Percentiles rank a stretch among this genome's conserved stretches.
Evolutionary conservation across 2,888 invertebrate species (phyloP).

Genomic region (Nesidiocoris tenuis): DNA sequence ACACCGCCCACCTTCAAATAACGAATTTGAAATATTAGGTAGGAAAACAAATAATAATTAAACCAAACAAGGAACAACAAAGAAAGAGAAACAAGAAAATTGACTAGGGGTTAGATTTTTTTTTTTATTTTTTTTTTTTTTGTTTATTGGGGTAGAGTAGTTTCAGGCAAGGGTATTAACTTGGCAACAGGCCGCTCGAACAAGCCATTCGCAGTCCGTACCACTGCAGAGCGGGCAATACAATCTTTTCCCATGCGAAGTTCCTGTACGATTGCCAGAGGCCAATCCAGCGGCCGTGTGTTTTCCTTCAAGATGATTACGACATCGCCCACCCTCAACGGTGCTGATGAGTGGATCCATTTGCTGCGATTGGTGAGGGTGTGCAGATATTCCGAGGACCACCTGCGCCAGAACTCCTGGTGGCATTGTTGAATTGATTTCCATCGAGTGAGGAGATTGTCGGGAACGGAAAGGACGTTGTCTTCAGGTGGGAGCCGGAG

Average conservation of each 20-base stretch:
- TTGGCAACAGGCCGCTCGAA: background rate
- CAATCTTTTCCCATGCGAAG: background rate
- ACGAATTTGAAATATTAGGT: no score
- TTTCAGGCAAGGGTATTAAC: slow-evolving; percentile 4
- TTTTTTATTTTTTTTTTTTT: no score
- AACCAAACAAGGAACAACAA: no score
- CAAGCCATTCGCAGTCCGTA: background rate
- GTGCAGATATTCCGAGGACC: slow-evolving; percentile 10
- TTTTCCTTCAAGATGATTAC: slow-evolving; percentile 4
- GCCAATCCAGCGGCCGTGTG: slow-evolving; percentile 11
- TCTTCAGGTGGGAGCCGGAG: background rate
- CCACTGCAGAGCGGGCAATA: background rate
- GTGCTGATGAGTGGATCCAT: background rate
- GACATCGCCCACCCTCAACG: background rate
- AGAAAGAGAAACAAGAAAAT: no score
- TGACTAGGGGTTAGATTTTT: no score
- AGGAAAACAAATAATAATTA: no score
- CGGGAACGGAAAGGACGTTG: background rate
- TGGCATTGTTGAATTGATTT: background rate
- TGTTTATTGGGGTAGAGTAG: no score
- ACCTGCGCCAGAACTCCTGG: slow-evolving; percentile 4
- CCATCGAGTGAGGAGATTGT: slow-evolving; percentile 1
- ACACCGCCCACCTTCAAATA: no score
- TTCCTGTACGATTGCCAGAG: background rate
- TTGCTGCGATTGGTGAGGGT: background rate